A percentile compares a stretch with the other conserved stretches of the same genome.
phyloP scores from a whole-genome alignment of 2,113 vertebrate species.

The Rana temporaria region DNA sequence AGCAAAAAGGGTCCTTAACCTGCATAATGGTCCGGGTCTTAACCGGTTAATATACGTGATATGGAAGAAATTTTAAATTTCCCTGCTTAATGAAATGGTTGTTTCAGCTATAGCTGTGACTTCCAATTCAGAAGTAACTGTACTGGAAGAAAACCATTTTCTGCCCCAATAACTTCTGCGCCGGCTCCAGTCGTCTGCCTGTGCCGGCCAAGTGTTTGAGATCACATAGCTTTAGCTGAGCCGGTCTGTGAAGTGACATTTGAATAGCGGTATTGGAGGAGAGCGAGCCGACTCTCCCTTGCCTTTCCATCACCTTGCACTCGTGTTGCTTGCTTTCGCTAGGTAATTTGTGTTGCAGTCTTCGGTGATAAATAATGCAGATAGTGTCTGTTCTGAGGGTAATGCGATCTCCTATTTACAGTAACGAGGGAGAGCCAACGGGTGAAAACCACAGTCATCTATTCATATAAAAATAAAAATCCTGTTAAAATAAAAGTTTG shows the following conservation, averaged over 20 bases:
- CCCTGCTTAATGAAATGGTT: neutral
- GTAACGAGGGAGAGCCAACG: neutral
- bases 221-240: neutral
- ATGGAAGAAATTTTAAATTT: too few species aligned
- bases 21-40: too few species aligned
- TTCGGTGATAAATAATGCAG: conserved; percentile 29
- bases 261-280: neutral
- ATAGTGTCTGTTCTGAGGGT: neutral
- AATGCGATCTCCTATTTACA: neutral
- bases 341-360: neutral
- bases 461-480: too few species aligned
- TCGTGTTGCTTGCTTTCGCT: neutral
- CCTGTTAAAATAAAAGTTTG: too few species aligned
- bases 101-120: neutral
- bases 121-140: neutral
- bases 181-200: neutral
- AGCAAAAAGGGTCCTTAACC: too few species aligned
- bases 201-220: neutral
- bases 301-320: too few species aligned
- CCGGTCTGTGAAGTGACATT: neutral
- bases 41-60: too few species aligned
- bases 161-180: conserved; percentile 33
- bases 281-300: too few species aligned
- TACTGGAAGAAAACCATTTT: conserved; percentile 25
- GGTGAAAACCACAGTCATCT: neutral